Conservation (phyloP, 1,140 invertebrate genomes). For the Polyergus mexicanus region DNA sequence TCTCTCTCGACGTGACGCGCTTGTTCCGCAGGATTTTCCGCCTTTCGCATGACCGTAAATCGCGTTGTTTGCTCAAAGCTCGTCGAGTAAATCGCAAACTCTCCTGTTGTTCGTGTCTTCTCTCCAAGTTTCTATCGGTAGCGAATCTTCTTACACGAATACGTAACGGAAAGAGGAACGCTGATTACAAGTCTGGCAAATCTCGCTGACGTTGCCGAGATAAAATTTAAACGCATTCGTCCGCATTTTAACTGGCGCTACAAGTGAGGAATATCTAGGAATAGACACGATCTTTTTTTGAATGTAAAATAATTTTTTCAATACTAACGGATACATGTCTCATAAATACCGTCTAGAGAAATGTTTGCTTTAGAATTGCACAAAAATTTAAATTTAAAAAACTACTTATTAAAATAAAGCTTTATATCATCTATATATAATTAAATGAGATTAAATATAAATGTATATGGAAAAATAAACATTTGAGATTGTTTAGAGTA, state of each 20-base stretch:
- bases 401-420: not conserved
- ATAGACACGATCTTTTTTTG: not conserved
- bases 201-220: conserved; percentile 10
- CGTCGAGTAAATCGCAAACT: conserved; percentile 49
- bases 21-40: conserved; percentile 50
- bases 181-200: conserved; percentile 19
- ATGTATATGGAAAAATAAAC: no score
- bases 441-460: not conserved
- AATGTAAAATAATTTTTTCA: not conserved
- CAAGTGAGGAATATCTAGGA: not conserved
- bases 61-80: conserved; percentile 68
- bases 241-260: not conserved
- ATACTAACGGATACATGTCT: not conserved
- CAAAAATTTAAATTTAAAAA: not conserved
- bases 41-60: conserved; percentile 48
- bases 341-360: not conserved
- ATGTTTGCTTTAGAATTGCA: not conserved
- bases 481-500: no score
- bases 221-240: not conserved
- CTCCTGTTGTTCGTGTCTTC: conserved; percentile 15
- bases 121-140: conserved; percentile 35
- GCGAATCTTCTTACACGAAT: conserved; percentile 34
- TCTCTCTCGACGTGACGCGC: conserved; percentile 28
- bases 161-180: conserved; percentile 31
- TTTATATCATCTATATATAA: not conserved